Conservation (phyloP, 2,888 invertebrate species). For the Cenopis cana region DNA sequence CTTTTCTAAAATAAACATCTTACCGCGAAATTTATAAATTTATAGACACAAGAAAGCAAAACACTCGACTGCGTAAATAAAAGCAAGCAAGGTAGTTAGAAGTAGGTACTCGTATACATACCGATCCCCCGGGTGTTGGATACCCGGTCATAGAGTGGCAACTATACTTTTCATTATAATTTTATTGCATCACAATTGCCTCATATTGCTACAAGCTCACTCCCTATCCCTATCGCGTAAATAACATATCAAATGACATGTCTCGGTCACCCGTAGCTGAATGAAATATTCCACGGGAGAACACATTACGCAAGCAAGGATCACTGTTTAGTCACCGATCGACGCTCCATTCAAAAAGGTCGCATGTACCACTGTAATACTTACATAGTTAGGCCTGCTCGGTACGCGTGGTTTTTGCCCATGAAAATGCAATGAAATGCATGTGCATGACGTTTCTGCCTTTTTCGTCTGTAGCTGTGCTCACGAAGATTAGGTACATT, state of each 20-base stretch:
- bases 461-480: neutral
- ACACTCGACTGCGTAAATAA: no score
- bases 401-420: neutral
- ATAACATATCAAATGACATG: conserved; percentile 3
- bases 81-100: no score
- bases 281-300: conserved; percentile 25
- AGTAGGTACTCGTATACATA: no score
- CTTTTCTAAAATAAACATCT: no score
- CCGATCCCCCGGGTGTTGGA: no score
- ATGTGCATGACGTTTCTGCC: neutral
- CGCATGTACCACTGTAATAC: neutral
- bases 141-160: no score
- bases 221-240: neutral
- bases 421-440: neutral
- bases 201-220: no score
- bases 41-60: no score
- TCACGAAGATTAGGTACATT: neutral
- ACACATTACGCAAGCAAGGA: neutral
- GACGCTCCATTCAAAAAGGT: neutral
- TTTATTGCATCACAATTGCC: no score
- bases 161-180: no score
- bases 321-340: conserved; percentile 23
- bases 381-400: neutral
- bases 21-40: no score
- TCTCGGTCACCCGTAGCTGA: neutral